Evolutionary conservation across 1,140 invertebrate genomes (phyloP).

Genomic region (Pseudomyrmex gracilis): DNA sequence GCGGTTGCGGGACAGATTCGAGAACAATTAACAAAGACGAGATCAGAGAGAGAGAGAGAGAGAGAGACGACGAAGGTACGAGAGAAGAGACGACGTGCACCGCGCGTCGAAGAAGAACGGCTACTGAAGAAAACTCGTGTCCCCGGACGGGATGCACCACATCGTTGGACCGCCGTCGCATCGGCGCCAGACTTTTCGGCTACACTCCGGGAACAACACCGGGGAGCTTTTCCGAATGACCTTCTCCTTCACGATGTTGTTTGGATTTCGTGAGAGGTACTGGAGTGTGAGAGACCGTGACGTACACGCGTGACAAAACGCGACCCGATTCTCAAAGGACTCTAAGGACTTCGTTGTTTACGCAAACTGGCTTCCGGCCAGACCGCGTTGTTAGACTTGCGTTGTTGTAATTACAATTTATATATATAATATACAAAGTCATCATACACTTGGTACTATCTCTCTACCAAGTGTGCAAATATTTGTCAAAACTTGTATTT

Average conservation of each 20-base stretch:
- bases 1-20: neutral
- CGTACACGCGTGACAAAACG: neutral
- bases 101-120: slow-evolving; percentile 1
- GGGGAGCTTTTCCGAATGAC: slow-evolving; percentile 76
- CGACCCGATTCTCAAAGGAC: slow-evolving; percentile 24
- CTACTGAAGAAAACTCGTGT: slow-evolving; percentile 30
- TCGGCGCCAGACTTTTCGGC: slow-evolving; percentile 74
- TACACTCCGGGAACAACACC: slow-evolving; percentile 73
- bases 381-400: slow-evolving; percentile 26
- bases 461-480: too few species aligned
- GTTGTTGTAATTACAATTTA: neutral
- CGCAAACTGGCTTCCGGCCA: slow-evolving; percentile 33
- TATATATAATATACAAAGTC: too few species aligned
- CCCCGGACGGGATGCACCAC: slow-evolving; percentile 27
- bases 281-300: neutral
- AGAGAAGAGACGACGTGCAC: neutral
- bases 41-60: neutral
- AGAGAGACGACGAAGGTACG: neutral
- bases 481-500: too few species aligned
- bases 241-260: slow-evolving; percentile 60
- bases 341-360: slow-evolving; percentile 26
- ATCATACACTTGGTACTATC: too few species aligned
- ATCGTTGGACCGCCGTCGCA: slow-evolving; percentile 73
- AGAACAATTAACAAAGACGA: neutral
- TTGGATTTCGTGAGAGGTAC: slow-evolving; percentile 1